phyloP scores from a whole-genome alignment of 2,888 invertebrate genomes.

The Galeopsomyia nigrocyanea region DNA sequence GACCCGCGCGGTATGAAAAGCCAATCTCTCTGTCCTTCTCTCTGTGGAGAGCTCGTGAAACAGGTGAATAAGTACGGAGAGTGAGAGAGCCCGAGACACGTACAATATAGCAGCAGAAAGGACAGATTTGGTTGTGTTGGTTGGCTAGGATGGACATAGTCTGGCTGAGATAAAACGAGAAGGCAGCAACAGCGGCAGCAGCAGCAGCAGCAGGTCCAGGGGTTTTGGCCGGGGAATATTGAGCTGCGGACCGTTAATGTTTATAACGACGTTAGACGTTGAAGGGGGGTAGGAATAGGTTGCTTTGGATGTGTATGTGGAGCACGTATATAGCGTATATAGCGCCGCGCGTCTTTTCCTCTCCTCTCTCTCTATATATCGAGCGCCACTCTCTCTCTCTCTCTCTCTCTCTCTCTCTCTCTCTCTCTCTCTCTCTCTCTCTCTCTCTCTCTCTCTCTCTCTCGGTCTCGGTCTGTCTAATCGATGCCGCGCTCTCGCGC shows the following conservation, averaged over 20 bases:
- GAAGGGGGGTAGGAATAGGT: constrained; percentile 16
- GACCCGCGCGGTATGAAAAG: neutral
- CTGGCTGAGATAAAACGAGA: constrained; percentile 35
- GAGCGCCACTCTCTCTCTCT: neutral
- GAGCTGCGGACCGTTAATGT: constrained; percentile 52
- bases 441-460: constrained; percentile 57
- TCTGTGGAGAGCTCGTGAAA: constrained; percentile 10
- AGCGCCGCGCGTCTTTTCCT: neutral
- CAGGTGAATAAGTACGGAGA: constrained; percentile 19
- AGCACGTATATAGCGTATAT: constrained; percentile 62
- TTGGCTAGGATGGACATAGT: constrained; percentile 48
- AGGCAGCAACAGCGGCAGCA: constrained; percentile 24
- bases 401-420: constrained; percentile 45
- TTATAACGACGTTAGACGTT: constrained; percentile 67
- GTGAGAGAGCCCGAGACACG: no score
- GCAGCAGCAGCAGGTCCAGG: constrained; percentile 49
- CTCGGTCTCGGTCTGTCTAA: constrained; percentile 66
- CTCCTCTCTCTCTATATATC: constrained; percentile 29
- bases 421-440: no score
- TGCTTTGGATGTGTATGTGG: constrained; percentile 63
- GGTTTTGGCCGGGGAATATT: no score
- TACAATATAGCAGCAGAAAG: neutral
- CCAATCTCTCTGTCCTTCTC: neutral
- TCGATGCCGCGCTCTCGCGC: constrained; percentile 69
- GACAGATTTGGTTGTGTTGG: constrained; percentile 39